Percentiles rank a stretch among this genome's conserved stretches.
Evolutionary conservation across 1,140 invertebrate genomes (phyloP).

Genomic region (Drosophila quadrilineata): DNA sequence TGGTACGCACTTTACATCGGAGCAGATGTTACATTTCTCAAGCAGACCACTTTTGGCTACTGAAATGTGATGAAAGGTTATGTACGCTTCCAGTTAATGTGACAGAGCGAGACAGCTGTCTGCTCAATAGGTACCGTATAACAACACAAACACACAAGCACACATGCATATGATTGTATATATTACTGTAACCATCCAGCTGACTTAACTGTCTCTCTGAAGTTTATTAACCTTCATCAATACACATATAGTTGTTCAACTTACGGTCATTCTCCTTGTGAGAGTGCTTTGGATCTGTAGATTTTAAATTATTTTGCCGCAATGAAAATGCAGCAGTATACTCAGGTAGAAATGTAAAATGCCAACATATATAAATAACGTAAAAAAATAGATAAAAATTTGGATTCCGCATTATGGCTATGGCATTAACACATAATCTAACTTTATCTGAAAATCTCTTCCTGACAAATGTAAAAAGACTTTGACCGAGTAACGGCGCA

Average conservation of each 20-base stretch:
- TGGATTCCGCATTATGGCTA: background rate
- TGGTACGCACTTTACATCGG: conserved; percentile 82
- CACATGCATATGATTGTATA: background rate
- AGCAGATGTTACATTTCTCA: conserved; percentile 78
- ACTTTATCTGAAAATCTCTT: too few species aligned
- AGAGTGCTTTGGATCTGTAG: background rate
- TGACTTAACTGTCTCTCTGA: background rate
- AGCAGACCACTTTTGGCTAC: conserved; percentile 45
- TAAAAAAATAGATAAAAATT: too few species aligned
- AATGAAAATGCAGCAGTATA: conserved; percentile 28
- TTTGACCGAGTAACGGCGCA: conserved; percentile 16
- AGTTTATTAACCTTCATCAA: background rate
- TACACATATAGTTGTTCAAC: background rate
- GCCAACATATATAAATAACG: background rate
- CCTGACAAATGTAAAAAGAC: too few species aligned
- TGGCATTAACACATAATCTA: too few species aligned
- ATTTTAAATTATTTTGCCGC: conserved; percentile 38
- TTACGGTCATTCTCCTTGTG: conserved; percentile 8
- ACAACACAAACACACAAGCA: background rate
- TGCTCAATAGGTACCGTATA: conserved; percentile 1
- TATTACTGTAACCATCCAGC: background rate
- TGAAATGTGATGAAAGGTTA: background rate
- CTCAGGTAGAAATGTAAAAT: conserved; percentile 4
- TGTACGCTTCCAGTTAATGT: background rate
- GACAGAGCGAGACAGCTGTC: conserved; percentile 10